Evolutionary conservation across 2,888 invertebrate species (phyloP).

Genomic region (Ametastegia equiseti): DNA sequence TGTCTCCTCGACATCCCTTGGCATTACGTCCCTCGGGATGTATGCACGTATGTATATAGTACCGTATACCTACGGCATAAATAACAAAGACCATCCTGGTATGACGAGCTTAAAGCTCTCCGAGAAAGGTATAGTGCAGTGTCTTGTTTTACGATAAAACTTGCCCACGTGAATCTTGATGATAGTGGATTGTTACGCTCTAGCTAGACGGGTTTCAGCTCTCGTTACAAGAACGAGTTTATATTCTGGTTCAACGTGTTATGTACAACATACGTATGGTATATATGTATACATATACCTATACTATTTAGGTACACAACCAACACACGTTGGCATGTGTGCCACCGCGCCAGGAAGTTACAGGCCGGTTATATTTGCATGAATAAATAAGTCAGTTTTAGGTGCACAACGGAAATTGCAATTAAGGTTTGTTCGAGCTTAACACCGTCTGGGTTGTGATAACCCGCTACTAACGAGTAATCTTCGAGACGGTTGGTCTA

Average conservation of each 20-base stretch:
- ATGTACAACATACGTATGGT: not conserved
- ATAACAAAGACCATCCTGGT: not conserved
- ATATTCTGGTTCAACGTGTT: not conserved
- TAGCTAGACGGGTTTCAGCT: not conserved
- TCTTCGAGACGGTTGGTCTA: not conserved
- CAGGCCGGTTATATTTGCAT: not conserved
- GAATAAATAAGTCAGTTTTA: slow-evolving; percentile 28
- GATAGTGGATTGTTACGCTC: not conserved
- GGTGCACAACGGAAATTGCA: slow-evolving; percentile 3
- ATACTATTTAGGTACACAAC: too few relatives aligned
- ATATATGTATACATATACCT: slow-evolving; percentile 1
- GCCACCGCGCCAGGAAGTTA: not conserved
- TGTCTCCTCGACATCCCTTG: not conserved
- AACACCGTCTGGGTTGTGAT: slow-evolving; percentile 2
- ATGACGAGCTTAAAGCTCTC: slow-evolving; percentile 13
- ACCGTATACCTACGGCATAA: not conserved
- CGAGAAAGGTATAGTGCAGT: not conserved
- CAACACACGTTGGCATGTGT: too few relatives aligned
- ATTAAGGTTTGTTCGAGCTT: slow-evolving; percentile 9
- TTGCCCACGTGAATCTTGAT: not conserved
- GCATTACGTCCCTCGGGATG: not conserved
- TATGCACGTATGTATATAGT: too few relatives aligned
- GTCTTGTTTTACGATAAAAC: slow-evolving; percentile 11
- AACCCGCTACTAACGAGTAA: not conserved
- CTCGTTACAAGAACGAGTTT: not conserved